Base-by-base conservation (phyloP, 1,140 invertebrate genomes). In the Zaprionus davidi region DNA sequence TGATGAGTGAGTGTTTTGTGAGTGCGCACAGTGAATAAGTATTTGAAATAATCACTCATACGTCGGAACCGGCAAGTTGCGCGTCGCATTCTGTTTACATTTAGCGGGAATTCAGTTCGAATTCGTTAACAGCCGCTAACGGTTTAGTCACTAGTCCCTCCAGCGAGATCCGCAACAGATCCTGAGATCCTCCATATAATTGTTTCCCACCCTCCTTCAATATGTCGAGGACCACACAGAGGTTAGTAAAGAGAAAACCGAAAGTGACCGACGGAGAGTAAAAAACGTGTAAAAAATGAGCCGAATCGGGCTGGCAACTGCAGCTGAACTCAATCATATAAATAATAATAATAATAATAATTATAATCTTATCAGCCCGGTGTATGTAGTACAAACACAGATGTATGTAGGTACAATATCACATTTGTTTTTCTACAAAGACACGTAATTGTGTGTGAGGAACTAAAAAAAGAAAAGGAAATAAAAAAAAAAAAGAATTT, bases 61-160 rank as follows among this genome's bases (percentile, higher is more conserved):
- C 81, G 85, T n/a, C 69, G 36, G 31, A 34, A 55, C 85, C 78
- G 85, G 79, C 79, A 69, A 60, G 73, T 76, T 70, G 71, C 71
- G 66, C 53, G 38, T 68, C 84, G 81, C 73, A 76, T 81, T 70
- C 69, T 90, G 82, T 90, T 90, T 90, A 90, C 86, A 73, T 76
- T 64, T 74, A 64, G 75, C 68, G 53, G 66, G 69, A 76, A 76
- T 84, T 88, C 85, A 90, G 85, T 90, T 71, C 46, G 81, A 76
- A 77, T 90, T 90, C 82, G 86, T 85, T 82, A 90, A 90, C 79
- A 86, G 81, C 64, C 86, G 86, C 85, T 90, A 90, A 90, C 85
- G 85, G 85, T 90, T 90, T 90, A 15, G 56, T 72, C 66, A 38
- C 12, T 15, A 41, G 64, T 26, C 65, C 22, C 41, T 22, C 12